phyloP scores from a whole-genome alignment of 2,797 vertebrate species.

The Schizothorax lantsangensis region DNA sequence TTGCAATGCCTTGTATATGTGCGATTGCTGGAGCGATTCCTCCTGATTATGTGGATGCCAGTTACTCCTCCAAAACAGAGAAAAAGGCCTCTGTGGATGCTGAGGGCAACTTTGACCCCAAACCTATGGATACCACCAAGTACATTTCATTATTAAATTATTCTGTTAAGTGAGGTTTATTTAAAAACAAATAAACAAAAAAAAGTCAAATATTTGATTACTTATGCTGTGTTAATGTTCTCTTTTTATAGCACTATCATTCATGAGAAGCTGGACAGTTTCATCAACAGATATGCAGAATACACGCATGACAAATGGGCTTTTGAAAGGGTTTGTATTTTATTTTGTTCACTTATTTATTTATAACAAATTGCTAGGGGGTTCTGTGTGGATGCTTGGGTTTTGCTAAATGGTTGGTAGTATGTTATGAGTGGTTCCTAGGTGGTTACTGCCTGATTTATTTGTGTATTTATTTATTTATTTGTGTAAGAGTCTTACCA shows the following conservation, averaged over 20 bases:
- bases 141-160: constrained; percentile 59
- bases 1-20: constrained; percentile 93
- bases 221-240: not conserved
- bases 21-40: constrained; percentile 93
- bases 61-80: constrained; percentile 93
- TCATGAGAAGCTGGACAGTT: constrained; percentile 90
- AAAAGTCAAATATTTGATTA: not conserved
- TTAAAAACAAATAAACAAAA: no score
- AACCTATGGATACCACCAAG: constrained; percentile 95
- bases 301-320: constrained; percentile 95
- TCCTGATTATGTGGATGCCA: constrained; percentile 94
- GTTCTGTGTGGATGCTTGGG: not conserved
- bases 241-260: constrained; percentile 86
- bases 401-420: not conserved
- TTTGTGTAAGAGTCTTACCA: not conserved
- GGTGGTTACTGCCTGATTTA: not conserved
- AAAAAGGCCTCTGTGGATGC: constrained; percentile 95
- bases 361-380: not conserved
- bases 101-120: constrained; percentile 96
- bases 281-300: constrained; percentile 93
- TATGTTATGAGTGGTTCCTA: not conserved
- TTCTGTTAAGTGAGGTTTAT: not conserved
- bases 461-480: not conserved
- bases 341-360: not conserved
- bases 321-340: constrained; percentile 87